Conservation (phyloP, 2,888 invertebrate genomes). For the Ophraella communa region DNA sequence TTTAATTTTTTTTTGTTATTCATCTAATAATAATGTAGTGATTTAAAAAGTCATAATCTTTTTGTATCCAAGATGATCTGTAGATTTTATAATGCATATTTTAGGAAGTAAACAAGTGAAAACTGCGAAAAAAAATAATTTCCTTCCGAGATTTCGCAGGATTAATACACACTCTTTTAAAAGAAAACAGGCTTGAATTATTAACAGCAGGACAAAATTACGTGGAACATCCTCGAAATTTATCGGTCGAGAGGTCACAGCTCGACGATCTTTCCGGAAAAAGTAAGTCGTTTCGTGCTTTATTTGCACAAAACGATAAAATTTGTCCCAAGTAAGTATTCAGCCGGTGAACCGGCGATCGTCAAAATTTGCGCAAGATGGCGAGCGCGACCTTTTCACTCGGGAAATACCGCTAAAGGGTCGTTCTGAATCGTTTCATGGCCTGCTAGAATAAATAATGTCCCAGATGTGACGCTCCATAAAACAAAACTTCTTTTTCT, state of each 20-base stretch:
- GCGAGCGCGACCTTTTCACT: slow-evolving; percentile 19
- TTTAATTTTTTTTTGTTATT: too few species aligned
- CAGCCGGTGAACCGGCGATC: slow-evolving; percentile 13
- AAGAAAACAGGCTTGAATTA: not conserved
- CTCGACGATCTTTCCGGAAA: not conserved
- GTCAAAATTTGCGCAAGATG: slow-evolving; percentile 20
- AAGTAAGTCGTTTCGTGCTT: slow-evolving; percentile 12
- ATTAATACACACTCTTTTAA: not conserved
- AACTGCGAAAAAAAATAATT: not conserved
- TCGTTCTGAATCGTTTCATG: slow-evolving; percentile 31
- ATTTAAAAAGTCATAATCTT: too few species aligned
- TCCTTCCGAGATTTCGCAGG: not conserved
- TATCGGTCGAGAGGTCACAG: not conserved
- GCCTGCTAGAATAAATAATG: slow-evolving; percentile 32
- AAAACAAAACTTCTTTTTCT: slow-evolving; percentile 34
- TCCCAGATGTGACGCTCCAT: slow-evolving; percentile 32
- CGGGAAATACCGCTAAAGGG: slow-evolving; percentile 27
- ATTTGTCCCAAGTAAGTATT: slow-evolving; percentile 24
- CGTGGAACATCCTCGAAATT: not conserved
- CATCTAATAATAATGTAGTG: too few species aligned
- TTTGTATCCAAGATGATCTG: not conserved
- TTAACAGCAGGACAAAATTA: not conserved
- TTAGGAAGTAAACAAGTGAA: not conserved
- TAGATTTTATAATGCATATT: not conserved
- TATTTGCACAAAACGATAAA: slow-evolving; percentile 23